These are phyloP conservation scores for Nomada lathburiana DNA, from an alignment of 2,888 invertebrate genomes.

Conservation along the genomic window DNA sequence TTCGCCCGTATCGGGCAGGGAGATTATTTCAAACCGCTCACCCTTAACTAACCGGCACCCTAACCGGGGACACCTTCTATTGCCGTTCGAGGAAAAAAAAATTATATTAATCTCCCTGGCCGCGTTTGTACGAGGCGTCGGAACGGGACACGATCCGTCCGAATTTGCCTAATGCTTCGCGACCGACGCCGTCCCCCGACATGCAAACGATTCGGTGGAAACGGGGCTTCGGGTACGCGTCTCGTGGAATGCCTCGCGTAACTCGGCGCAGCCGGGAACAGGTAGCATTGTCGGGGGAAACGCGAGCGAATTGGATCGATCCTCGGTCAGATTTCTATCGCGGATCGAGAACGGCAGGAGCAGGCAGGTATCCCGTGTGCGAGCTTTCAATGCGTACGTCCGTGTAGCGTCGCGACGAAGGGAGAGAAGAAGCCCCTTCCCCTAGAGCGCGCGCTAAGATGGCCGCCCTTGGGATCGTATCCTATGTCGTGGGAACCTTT, in stretches of 20 bases:
- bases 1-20: constrained; percentile 17
- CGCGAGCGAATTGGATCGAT: constrained; percentile 36
- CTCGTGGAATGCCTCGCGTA: not conserved
- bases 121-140: constrained; percentile 24
- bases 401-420: constrained; percentile 46
- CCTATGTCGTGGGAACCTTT: constrained; percentile 83
- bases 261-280: constrained; percentile 22
- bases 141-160: constrained; percentile 1
- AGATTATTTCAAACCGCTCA: constrained; percentile 35
- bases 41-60: not conserved
- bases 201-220: not conserved
- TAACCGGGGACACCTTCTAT: constrained; percentile 28
- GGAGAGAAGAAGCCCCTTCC: constrained; percentile 57
- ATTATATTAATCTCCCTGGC: constrained; percentile 43
- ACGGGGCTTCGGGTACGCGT: not conserved
- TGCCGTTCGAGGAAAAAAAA: constrained; percentile 16
- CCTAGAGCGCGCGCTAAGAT: constrained; percentile 69
- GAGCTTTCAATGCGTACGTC: constrained; percentile 41
- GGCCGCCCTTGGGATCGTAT: constrained; percentile 74
- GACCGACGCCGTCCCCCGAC: not conserved
- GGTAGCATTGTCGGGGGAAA: constrained; percentile 40
- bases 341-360: not conserved
- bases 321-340: constrained; percentile 28
- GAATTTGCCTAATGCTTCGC: constrained; percentile 32
- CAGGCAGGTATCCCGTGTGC: constrained; percentile 49